phyloP scores from a whole-genome alignment of 53 echinoderm and acorn worm species.

The Arbacia lixula region DNA sequence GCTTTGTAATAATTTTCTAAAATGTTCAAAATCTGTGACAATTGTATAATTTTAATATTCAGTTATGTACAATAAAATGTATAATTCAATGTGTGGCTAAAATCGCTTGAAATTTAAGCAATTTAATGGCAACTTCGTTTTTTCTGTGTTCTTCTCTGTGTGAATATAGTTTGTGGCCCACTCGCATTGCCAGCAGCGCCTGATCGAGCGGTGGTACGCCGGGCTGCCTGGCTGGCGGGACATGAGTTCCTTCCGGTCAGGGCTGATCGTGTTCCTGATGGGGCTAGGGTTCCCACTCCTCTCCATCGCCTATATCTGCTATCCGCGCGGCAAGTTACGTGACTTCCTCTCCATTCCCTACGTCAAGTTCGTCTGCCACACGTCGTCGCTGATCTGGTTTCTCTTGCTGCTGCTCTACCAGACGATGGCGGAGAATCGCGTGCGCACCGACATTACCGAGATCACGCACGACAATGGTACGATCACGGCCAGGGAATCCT shows the following conservation, averaged over 20 bases:
- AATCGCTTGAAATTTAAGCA: too few relatives aligned
- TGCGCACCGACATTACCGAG: neutral
- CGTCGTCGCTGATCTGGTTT: slow-evolving; percentile 87
- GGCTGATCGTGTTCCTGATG: slow-evolving; percentile 77
- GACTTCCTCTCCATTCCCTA: slow-evolving; percentile 90
- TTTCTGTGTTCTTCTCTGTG: too few relatives aligned
- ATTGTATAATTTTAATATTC: too few relatives aligned
- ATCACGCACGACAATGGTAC: slow-evolving; percentile 6
- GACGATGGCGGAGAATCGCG: slow-evolving; percentile 74
- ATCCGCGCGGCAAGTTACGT: slow-evolving; percentile 81
- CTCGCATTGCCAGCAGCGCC: slow-evolving; percentile 94
- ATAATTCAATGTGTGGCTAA: too few relatives aligned
- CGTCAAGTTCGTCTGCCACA: slow-evolving; percentile 98
- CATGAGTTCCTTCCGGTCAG: slow-evolving; percentile 64
- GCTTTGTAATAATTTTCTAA: too few relatives aligned
- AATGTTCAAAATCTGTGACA: too few relatives aligned
- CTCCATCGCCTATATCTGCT: slow-evolving; percentile 85
- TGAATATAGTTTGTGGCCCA: slow-evolving; percentile 97
- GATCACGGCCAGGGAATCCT: neutral
- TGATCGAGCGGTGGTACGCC: slow-evolving; percentile 96
- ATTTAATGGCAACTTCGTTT: too few relatives aligned
- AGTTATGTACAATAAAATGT: too few relatives aligned
- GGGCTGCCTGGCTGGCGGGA: slow-evolving; percentile 98
- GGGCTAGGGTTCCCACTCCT: slow-evolving; percentile 85
- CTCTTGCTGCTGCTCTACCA: slow-evolving; percentile 86